A percentile compares a stretch with the other conserved stretches of the same genome.
phyloP scores from a whole-genome alignment of 1,140 invertebrate genomes.

The Lepeophtheirus salmonis region DNA sequence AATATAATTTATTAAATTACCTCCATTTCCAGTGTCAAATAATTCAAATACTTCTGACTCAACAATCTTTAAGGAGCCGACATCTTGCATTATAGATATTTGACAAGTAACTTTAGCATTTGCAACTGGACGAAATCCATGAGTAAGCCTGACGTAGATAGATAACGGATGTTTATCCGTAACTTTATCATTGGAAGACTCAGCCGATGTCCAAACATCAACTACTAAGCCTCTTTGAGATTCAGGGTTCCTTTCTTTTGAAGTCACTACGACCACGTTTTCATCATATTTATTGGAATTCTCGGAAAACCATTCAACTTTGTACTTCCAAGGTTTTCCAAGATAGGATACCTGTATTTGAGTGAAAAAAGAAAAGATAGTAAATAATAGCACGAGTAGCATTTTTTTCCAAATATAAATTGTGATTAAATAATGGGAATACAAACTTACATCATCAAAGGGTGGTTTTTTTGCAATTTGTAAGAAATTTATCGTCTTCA shows the following conservation, averaged over 20 bases:
- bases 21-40: conserved; percentile 21
- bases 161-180: conserved; percentile 9
- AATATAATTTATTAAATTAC: conserved; percentile 25
- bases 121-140: neutral
- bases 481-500: conserved; percentile 15
- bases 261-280: conserved; percentile 10
- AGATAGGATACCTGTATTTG: neutral
- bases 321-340: conserved; percentile 7
- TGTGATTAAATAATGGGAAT: neutral
- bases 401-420: neutral
- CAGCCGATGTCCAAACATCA: conserved; percentile 10
- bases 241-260: neutral
- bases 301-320: conserved; percentile 2
- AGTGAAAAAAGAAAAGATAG: neutral
- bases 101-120: conserved; percentile 1
- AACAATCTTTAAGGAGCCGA: neutral
- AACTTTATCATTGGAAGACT: conserved; percentile 1
- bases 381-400: no score
- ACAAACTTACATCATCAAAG: conserved; percentile 12
- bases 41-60: neutral
- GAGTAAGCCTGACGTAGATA: conserved; percentile 8
- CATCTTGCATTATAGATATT: neutral
- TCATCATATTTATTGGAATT: neutral
- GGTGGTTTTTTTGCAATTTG: neutral
- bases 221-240: neutral